phyloP scores from a whole-genome alignment of 2,113 vertebrate genomes.

The Dasyprocta punctata region DNA sequence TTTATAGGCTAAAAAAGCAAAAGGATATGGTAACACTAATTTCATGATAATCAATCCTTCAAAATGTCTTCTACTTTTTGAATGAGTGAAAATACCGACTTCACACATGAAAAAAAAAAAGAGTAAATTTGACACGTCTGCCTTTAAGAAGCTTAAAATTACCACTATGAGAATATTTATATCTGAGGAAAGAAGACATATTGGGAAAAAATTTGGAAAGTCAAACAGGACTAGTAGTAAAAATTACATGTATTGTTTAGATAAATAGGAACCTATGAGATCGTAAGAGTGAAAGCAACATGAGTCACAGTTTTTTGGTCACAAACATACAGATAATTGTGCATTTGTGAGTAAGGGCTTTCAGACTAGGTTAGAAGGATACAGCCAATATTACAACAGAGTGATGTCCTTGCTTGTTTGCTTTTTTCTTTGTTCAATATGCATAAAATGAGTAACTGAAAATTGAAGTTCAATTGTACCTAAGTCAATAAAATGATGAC shows the following conservation, averaged over 20 bases:
- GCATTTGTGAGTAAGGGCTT: background rate
- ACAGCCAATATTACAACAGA: background rate
- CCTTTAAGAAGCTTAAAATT: background rate
- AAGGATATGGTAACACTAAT: background rate
- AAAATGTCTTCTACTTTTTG: background rate
- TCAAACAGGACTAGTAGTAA: background rate
- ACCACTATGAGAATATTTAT: background rate
- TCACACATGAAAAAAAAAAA: background rate
- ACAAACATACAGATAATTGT: background rate
- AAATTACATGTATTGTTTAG: background rate
- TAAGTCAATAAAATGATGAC: constrained; percentile 28
- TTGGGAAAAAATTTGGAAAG: background rate
- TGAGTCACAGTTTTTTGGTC: background rate
- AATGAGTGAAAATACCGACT: background rate
- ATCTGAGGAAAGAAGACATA: background rate
- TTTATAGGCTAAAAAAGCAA: background rate
- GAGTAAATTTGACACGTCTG: background rate
- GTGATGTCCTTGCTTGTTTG: background rate
- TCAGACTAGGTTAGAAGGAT: background rate
- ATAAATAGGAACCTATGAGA: background rate
- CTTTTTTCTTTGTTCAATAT: constrained; percentile 27
- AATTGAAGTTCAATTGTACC: background rate
- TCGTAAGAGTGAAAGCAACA: background rate
- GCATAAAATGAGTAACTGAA: background rate
- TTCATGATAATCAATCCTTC: background rate